Evolutionary conservation across 2,113 vertebrate species (phyloP), one percentile per base, ranked within the genome.

Genomic region (Nycticryphes semicollaris): DNA sequence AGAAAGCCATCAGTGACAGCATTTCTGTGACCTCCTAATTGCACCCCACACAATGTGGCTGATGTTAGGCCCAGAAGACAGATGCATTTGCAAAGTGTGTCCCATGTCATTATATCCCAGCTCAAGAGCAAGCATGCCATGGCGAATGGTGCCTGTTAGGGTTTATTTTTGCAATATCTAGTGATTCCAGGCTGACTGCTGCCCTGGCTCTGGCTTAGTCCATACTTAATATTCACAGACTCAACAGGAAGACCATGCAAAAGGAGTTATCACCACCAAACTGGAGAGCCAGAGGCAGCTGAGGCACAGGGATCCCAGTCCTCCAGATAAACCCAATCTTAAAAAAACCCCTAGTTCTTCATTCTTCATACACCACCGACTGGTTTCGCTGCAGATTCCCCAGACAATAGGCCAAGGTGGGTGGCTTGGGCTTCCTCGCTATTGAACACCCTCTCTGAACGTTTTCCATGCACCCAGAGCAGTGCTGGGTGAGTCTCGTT

Each of bases 21-120:
- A 47, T 82, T 89, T 95, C 89, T 69, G 21, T 91, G 96, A 93
- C 96, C 95, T 96, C 81, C 91, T 96, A 94, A 96, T 96, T 95
- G 87, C 47, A 53, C 53, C 74, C 66, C 77, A 72, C 84, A 75
- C 43, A 72, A 84, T 33, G 83, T 57, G 87, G 74, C 87, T 92
- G 86, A 83, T 91, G 50, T 94, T 91, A 85, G 84, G 77, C 91
- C 84, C 77, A 85, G 67, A 73, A 87, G 87, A 90, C 69, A 83
- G 91, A 93, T 83, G 70, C 81, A 93, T 96, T 91, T 96, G 91
- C 81, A 70, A 69, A 94, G 74, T 8, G 31, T 79, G 70, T 70
- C 89, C 84, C 54, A 11, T 83, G 84, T 63, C 84, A 80, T 91
- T 82, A 89, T 63, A 66, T 31, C 74, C 74, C 69, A 70, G 87